A percentile compares a stretch with the other conserved stretches of the same genome.
These are phyloP conservation scores for Pelecanus crispus DNA, from an alignment of 2,113 vertebrate genomes.

Conservation along the genomic window DNA sequence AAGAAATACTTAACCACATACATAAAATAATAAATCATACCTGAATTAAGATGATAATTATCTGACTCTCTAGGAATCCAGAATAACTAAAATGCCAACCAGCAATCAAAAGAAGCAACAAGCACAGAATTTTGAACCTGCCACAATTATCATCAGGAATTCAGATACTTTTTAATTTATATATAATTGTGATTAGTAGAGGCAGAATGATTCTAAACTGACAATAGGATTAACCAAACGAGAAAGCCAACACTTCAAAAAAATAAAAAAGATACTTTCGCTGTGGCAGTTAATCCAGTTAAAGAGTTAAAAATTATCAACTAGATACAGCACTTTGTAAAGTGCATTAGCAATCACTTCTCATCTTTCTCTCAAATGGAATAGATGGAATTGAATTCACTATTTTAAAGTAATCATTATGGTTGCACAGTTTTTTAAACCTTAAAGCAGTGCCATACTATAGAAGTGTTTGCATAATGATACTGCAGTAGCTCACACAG, in stretches of 20 bases:
- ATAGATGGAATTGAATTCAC: background rate
- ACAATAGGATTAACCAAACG: background rate
- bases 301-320: slow-evolving; percentile 38
- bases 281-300: background rate
- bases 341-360: slow-evolving; percentile 31
- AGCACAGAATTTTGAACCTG: background rate
- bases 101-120: background rate
- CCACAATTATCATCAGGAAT: background rate
- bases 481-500: background rate
- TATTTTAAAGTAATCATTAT: slow-evolving; percentile 38
- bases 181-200: background rate
- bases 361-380: slow-evolving; percentile 13
- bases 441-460: background rate
- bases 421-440: slow-evolving; percentile 28
- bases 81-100: background rate
- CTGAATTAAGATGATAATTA: background rate
- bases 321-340: background rate
- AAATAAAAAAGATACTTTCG: background rate
- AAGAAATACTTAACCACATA: background rate
- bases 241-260: background rate
- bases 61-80: background rate
- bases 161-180: background rate
- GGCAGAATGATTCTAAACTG: background rate
- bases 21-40: background rate
- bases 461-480: background rate